Evolutionary conservation across 2,113 vertebrate genomes (phyloP).

Genomic region (Onychorhynchus coronatus): DNA sequence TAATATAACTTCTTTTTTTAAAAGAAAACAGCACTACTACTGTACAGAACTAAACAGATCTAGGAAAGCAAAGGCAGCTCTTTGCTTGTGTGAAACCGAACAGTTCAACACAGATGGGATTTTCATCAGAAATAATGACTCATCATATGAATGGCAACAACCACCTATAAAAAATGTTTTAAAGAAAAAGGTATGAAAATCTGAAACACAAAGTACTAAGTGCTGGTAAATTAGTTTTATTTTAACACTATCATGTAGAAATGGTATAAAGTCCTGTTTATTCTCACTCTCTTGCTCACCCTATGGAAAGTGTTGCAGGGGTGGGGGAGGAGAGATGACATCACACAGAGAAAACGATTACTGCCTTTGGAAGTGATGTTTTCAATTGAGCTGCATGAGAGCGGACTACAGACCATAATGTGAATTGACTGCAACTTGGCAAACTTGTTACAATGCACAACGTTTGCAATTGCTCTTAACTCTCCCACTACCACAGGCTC

Average conservation of each 20-base stretch:
- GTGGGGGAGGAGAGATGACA: fast-evolving
- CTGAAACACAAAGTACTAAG: neutral
- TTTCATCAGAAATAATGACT: neutral
- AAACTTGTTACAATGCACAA: neutral
- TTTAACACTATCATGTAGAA: neutral
- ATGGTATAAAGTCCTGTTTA: fast-evolving
- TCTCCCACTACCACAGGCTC: neutral
- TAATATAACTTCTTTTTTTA: neutral
- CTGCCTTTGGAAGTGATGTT: neutral
- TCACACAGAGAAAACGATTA: neutral
- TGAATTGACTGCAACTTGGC: neutral
- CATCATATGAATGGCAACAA: neutral
- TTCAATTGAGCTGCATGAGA: neutral
- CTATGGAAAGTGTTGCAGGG: neutral
- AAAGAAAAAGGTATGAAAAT: neutral
- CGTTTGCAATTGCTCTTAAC: neutral
- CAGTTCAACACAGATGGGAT: neutral
- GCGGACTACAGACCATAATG: neutral
- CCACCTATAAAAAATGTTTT: neutral
- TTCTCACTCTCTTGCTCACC: too few species aligned
- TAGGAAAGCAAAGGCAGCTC: neutral
- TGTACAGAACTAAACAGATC: neutral
- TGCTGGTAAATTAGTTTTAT: neutral
- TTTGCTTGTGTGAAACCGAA: neutral
- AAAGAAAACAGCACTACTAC: neutral